phyloP scores from a whole-genome alignment of 2,113 vertebrate genomes.

The Dipodomys ordii region DNA sequence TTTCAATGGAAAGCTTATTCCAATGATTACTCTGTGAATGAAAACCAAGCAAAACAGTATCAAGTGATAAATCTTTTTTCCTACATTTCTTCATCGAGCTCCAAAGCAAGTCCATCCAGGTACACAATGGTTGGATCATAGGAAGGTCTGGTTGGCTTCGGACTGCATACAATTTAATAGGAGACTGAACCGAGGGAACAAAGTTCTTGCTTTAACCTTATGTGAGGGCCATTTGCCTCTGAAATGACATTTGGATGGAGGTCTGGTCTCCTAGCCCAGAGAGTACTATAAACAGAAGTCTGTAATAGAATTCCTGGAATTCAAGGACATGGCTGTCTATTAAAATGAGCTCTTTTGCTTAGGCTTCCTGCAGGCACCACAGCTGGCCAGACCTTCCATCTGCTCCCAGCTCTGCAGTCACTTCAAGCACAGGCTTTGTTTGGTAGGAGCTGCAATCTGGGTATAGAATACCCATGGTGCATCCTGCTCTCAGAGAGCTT shows the following conservation, averaged over 20 bases:
- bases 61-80: background rate
- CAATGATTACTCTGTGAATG: background rate
- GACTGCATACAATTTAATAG: background rate
- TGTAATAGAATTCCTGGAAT: background rate
- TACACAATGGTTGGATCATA: background rate
- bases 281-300: background rate
- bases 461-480: fast-evolving
- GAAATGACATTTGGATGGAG: background rate
- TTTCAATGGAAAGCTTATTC: background rate
- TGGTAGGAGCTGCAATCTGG: fast-evolving
- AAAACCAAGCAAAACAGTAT: background rate
- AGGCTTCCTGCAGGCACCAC: background rate
- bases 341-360: background rate
- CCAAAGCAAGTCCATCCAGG: background rate
- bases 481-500: background rate
- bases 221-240: background rate
- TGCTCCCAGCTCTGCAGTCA: background rate
- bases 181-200: background rate
- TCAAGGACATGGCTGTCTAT: background rate
- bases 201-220: background rate
- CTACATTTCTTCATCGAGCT: no score
- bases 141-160: background rate
- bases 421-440: background rate
- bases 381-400: background rate
- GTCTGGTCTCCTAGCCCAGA: no score